A percentile compares a stretch with the other conserved stretches of the same genome.
Evolutionary conservation across 2,797 vertebrate species (phyloP).

Genomic region (Echeneis naucrates): DNA sequence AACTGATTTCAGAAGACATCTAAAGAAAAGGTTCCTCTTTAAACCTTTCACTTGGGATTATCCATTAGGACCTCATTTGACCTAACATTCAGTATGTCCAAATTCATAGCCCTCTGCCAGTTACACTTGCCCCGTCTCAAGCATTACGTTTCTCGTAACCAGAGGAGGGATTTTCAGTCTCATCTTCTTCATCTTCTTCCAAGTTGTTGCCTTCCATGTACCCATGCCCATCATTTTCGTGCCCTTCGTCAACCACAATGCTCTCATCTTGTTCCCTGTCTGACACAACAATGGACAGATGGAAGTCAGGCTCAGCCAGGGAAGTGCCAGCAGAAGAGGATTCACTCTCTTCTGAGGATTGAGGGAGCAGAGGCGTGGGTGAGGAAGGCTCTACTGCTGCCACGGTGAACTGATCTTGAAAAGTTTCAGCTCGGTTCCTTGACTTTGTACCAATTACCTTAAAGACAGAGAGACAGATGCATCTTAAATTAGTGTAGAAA

Average conservation of each 20-base stretch:
- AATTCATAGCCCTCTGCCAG: conserved; percentile 23
- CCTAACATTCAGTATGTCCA: not conserved
- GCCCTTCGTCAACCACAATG: fast-evolving
- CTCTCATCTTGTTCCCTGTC: fast-evolving
- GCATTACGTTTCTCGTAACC: conserved; percentile 42
- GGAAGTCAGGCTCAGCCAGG: fast-evolving
- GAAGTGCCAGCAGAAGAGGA: fast-evolving
- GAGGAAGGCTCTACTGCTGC: not conserved
- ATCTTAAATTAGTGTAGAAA: not conserved
- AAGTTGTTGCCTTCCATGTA: conserved; percentile 6
- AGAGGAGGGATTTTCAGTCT: fast-evolving
- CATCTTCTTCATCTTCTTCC: conserved; percentile 9
- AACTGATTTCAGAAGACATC: not conserved
- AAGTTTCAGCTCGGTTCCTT: fast-evolving
- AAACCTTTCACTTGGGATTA: not conserved
- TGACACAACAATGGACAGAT: fast-evolving
- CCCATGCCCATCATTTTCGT: fast-evolving
- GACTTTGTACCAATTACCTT: not conserved
- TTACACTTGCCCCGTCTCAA: conserved; percentile 30
- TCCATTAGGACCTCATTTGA: not conserved
- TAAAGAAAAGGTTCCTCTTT: not conserved
- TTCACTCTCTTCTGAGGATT: fast-evolving
- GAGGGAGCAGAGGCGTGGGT: not conserved
- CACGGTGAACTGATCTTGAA: fast-evolving
- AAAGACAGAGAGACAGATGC: conserved; percentile 23